These are phyloP conservation scores for Neocloeon triangulifer DNA, from an alignment of 1,140 invertebrate genomes.

Conservation along the genomic window DNA sequence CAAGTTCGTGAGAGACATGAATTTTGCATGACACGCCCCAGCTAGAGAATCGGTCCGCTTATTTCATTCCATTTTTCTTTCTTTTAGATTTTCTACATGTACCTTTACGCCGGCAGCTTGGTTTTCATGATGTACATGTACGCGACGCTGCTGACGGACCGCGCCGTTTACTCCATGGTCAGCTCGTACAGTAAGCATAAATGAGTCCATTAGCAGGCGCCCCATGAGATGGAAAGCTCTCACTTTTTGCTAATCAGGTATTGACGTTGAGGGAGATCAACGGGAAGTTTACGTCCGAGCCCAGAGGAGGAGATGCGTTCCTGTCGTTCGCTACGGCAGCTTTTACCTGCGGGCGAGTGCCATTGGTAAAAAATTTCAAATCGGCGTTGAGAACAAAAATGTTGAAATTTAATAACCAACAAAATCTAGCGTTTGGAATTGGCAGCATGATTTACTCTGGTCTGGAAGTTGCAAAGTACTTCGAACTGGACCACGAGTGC, in stretches of 20 bases:
- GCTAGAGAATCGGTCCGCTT: neutral
- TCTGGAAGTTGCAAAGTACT: constrained; percentile 32
- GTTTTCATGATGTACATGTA: constrained; percentile 63
- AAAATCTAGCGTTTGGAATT: constrained; percentile 33
- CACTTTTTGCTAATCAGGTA: no score
- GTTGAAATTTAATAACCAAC: no score
- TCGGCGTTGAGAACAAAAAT: no score
- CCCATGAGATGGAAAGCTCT: no score
- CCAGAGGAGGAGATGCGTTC: constrained; percentile 12
- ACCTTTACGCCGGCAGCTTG: constrained; percentile 53
- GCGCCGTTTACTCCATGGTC: constrained; percentile 22
- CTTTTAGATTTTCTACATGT: constrained; percentile 58
- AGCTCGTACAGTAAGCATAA: constrained; percentile 18
- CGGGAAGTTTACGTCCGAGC: constrained; percentile 8
- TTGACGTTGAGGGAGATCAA: no score
- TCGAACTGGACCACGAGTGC: constrained; percentile 22
- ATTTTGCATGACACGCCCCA: neutral
- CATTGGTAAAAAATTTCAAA: constrained; percentile 40
- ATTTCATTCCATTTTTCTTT: constrained; percentile 8
- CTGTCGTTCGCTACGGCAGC: constrained; percentile 31
- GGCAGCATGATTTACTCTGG: constrained; percentile 41
- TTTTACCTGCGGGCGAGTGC: constrained; percentile 64
- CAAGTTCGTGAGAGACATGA: constrained; percentile 21
- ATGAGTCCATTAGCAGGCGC: neutral
- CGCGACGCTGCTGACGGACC: constrained; percentile 38